A percentile compares a stretch with the other conserved stretches of the same genome.
phyloP scores from a whole-genome alignment of 2,113 vertebrate species.

The Corythornis cristatus region DNA sequence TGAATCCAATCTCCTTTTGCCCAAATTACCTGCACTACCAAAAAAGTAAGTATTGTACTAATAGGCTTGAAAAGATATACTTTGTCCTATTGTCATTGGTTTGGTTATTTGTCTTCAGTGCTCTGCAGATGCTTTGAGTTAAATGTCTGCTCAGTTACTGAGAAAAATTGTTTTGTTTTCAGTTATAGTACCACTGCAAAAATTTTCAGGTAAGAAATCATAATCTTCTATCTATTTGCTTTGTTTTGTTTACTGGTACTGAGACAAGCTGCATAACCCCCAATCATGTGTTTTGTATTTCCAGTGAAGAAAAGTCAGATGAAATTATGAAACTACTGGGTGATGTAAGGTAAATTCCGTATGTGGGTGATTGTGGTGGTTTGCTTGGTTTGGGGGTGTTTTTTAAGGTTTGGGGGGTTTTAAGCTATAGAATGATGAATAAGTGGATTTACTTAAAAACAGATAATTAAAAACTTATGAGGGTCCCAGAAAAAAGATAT shows the following conservation, averaged over 20 bases:
- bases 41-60: slow-evolving; percentile 84
- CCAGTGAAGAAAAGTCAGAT: slow-evolving; percentile 97
- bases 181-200: slow-evolving; percentile 96
- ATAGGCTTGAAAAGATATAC: background rate
- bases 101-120: background rate
- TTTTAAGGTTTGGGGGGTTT: background rate
- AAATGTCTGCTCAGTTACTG: background rate
- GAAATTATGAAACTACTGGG: slow-evolving; percentile 97
- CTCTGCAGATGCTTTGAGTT: background rate
- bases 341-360: slow-evolving; percentile 86
- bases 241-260: background rate
- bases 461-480: background rate
- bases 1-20: slow-evolving; percentile 91
- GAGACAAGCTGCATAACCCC: background rate
- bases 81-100: background rate
- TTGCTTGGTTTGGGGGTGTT: too few relatives aligned
- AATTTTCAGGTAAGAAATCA: slow-evolving; percentile 90
- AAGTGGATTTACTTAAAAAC: background rate
- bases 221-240: background rate
- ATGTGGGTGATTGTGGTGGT: background rate
- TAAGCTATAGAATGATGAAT: background rate
- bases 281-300: slow-evolving; percentile 30
- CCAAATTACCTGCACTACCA: slow-evolving; percentile 91
- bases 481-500: background rate
- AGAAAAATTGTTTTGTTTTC: slow-evolving; percentile 7